Conservation (phyloP, 2,888 invertebrate species). For the Desoria tigrina region DNA sequence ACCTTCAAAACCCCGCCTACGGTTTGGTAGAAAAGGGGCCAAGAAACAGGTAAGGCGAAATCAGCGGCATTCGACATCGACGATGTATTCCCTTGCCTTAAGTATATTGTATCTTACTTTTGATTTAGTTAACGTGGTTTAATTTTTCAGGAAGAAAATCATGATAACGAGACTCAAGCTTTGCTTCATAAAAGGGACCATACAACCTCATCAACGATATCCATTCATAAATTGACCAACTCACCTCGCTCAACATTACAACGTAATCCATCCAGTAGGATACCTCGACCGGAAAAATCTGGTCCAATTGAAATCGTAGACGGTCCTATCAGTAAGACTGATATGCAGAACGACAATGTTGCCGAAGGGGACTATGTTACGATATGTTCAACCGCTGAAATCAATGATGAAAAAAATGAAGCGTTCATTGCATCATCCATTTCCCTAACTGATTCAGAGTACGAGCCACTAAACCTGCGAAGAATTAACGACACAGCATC, state of each 20-base stretch:
- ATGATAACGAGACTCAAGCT: too few species aligned
- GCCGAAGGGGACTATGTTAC: constrained; percentile 41
- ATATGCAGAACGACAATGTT: not conserved
- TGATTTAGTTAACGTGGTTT: too few species aligned
- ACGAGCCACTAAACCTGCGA: not conserved
- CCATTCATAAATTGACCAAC: constrained; percentile 41
- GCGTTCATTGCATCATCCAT: constrained; percentile 44
- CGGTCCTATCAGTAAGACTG: too few species aligned
- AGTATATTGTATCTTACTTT: too few species aligned
- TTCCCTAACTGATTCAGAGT: constrained; percentile 24
- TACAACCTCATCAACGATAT: constrained; percentile 27
- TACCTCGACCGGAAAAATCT: constrained; percentile 28
- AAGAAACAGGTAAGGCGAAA: constrained; percentile 36
- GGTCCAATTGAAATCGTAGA: not conserved
- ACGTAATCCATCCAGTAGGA: constrained; percentile 22
- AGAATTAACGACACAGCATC: not conserved
- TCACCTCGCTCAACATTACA: constrained; percentile 35
- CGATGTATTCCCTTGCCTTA: too few species aligned
- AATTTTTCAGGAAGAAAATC: too few species aligned
- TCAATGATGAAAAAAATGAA: constrained; percentile 40
- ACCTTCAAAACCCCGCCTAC: constrained; percentile 25
- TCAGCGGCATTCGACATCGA: not conserved
- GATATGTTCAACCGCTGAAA: constrained; percentile 31
- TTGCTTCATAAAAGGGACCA: too few species aligned
- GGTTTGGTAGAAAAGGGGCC: constrained; percentile 37